Base-by-base conservation (phyloP, 2,113 vertebrate genomes). In the Cyphomyrus plagiostoma region DNA sequence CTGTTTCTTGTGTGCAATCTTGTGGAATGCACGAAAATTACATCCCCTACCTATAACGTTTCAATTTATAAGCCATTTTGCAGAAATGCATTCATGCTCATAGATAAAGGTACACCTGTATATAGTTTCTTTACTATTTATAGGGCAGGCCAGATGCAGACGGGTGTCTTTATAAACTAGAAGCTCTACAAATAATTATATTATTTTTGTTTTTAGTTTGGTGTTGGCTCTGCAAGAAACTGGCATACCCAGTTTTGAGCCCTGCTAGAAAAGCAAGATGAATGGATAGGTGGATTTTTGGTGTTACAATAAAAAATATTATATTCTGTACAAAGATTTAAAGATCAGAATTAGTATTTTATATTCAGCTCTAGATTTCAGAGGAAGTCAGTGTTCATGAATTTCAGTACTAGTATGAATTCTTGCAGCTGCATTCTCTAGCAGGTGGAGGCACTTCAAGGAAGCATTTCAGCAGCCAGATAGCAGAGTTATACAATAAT, bases 401-500 rank as follows among this genome's bases (percentile, higher is more conserved):
- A 48, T 84, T 84, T 58, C 50, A 42, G 86, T 88, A 58, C 86
- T 58, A 88, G 86, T 88, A 88, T 1, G 3, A 62, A 87, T 21
- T 58, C 21, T 58, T 58, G 53, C 86, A 35, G 86, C 53, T 62
- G 86, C 52, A 88, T 88, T 62, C 39, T 88, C 19, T 58, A 88
- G 52, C 86, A 88, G 86, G 30, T 88, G 52, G 26, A 88, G 53
- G 13, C 53, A 58, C 86, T 62, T 56, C 53, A 58, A 45, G 35
- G 9, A 39, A 62, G 35, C 53, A 15, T 88, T 88, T 42, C 50
- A 62, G 13, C 86, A 62, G 86, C 52, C 53, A 58, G 19, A 62
- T 58, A 88, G 53, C 86, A 88, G 86, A 39, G 52, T 56, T 30
- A 56, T 87, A 56, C 86, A 87, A 42, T 62, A 88, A 87, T 87